Evolutionary conservation across 2,113 vertebrate genomes (phyloP).

Genomic region (Columba janthina): DNA sequence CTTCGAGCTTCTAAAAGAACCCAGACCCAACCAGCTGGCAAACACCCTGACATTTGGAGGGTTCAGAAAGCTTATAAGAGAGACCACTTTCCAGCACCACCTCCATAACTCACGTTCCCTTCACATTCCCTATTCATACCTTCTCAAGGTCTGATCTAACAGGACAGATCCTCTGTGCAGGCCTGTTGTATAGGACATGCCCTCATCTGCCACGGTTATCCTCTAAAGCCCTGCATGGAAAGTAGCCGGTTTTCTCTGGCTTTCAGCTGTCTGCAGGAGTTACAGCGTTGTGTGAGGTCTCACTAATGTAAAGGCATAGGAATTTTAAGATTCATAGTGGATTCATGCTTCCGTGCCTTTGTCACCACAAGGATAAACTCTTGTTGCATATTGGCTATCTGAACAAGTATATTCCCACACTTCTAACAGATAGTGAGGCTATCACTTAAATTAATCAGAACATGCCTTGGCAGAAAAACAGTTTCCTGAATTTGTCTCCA

Average conservation of each 20-base stretch:
- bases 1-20: background rate
- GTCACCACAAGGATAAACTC: background rate
- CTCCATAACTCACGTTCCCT: background rate
- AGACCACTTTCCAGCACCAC: constrained; percentile 26
- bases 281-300: background rate
- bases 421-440: background rate
- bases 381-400: accelerated
- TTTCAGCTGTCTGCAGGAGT: background rate
- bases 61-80: constrained; percentile 29
- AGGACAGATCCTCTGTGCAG: background rate
- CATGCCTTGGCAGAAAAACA: background rate
- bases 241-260: background rate
- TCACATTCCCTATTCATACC: background rate
- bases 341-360: background rate
- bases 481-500: background rate
- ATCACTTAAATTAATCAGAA: background rate
- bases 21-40: background rate
- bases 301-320: background rate
- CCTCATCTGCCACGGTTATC: background rate
- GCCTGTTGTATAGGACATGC: background rate
- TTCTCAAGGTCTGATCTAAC: constrained; percentile 16
- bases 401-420: background rate
- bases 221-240: background rate
- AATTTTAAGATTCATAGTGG: background rate
- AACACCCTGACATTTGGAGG: constrained; percentile 7